phyloP scores from a whole-genome alignment of 2,888 invertebrate species.

The Leptopilina drosophilae region DNA sequence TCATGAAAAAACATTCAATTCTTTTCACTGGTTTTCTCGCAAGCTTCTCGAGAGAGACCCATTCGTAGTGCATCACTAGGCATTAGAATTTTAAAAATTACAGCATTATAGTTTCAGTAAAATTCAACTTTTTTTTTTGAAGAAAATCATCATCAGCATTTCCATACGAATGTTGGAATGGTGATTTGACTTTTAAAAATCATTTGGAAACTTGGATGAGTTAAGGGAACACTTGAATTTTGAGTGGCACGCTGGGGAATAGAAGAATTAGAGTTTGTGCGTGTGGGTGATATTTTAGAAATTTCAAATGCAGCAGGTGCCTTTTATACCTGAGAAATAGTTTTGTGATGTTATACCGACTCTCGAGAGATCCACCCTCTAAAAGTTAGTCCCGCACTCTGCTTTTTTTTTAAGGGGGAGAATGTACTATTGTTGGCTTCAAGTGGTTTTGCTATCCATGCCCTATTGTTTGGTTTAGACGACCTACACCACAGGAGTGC shows the following conservation, averaged over 20 bases:
- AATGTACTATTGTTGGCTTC: conserved; percentile 62
- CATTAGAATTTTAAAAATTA: no score
- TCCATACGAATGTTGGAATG: no score
- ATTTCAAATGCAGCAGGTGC: conserved; percentile 62
- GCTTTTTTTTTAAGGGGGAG: conserved; percentile 37
- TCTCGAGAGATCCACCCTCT: conserved; percentile 45
- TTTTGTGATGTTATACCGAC: conserved; percentile 59
- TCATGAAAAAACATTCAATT: no score
- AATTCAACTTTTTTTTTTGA: no score
- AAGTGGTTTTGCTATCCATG: conserved; percentile 65
- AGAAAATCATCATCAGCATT: no score
- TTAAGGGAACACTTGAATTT: conserved; percentile 19
- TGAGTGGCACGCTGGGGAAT: conserved; percentile 12
- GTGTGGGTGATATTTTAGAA: background rate
- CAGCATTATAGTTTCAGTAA: no score
- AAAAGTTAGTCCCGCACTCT: conserved; percentile 38
- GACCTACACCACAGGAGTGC: conserved; percentile 46
- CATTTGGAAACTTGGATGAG: no score
- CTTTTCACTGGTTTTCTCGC: no score
- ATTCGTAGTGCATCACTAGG: no score
- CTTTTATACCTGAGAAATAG: conserved; percentile 60
- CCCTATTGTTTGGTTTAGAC: conserved; percentile 60
- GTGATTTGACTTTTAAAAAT: no score
- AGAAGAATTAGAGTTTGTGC: conserved; percentile 50
- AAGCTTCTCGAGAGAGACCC: no score